Percentiles rank a stretch among this genome's conserved stretches.
Evolutionary conservation across 2,113 vertebrate genomes (phyloP).

Genomic region (Chiloscyllium plagiosum): DNA sequence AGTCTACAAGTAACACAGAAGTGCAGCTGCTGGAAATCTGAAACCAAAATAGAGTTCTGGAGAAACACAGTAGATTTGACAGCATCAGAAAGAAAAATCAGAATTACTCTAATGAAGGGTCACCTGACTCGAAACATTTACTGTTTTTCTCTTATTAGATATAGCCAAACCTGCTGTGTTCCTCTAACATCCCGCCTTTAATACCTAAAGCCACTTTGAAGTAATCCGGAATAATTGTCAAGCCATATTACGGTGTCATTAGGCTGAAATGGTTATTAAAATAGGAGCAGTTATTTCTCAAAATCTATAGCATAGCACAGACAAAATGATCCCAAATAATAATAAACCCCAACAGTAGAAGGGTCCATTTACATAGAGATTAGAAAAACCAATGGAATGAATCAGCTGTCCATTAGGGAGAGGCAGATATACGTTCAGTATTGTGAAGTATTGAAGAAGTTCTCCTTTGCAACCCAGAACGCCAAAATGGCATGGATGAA

Average conservation of each 20-base stretch:
- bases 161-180: no score
- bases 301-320: not conserved
- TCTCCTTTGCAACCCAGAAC: not conserved
- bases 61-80: no score
- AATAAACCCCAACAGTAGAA: not conserved
- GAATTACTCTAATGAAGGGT: no score
- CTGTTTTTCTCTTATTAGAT: no score
- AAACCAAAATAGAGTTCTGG: no score
- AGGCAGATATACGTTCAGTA: not conserved
- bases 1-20: no score
- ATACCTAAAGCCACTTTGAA: not conserved
- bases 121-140: no score
- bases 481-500: no score
- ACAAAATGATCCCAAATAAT: not conserved
- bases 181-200: no score
- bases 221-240: not conserved
- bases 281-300: not conserved
- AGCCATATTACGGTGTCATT: not conserved
- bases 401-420: not conserved
- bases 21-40: no score
- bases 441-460: not conserved
- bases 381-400: not conserved
- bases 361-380: not conserved
- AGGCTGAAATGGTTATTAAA: not conserved
- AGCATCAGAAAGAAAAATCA: no score